phyloP scores from a whole-genome alignment of 2,113 vertebrate species.

The Natator depressus region DNA sequence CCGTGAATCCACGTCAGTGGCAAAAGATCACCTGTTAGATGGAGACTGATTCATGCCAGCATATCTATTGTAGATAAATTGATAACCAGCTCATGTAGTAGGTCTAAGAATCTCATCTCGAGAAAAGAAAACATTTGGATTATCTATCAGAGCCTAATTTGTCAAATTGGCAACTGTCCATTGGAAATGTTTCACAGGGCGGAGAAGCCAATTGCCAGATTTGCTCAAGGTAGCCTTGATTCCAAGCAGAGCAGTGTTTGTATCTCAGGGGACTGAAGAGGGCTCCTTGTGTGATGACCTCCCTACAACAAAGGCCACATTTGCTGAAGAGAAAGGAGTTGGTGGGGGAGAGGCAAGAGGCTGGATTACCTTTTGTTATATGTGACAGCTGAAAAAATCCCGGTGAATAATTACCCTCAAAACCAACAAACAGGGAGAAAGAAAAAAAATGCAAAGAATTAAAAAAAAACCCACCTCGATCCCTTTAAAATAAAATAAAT shows the following conservation, averaged over 20 bases:
- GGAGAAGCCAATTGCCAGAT: constrained; percentile 11
- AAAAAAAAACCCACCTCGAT: constrained; percentile 16
- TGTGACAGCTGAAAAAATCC: constrained; percentile 88
- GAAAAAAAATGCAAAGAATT: constrained; percentile 47
- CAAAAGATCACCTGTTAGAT: not conserved
- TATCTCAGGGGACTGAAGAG: constrained; percentile 52
- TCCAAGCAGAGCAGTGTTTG: constrained; percentile 38
- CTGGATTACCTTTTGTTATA: constrained; percentile 82
- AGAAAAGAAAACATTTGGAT: constrained; percentile 17
- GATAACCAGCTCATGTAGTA: constrained; percentile 21
- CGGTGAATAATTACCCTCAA: constrained; percentile 88
- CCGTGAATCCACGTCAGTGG: not conserved
- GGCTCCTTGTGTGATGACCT: constrained; percentile 46
- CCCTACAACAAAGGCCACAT: constrained; percentile 75
- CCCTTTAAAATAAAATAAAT: constrained; percentile 39
- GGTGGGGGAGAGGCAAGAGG: constrained; percentile 59
- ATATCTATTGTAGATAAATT: not conserved
- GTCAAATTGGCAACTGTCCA: constrained; percentile 31
- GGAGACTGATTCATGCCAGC: not conserved
- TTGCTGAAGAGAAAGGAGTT: constrained; percentile 74
- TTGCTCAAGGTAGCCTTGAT: not conserved
- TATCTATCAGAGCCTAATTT: constrained; percentile 19
- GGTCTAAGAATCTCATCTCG: not conserved
- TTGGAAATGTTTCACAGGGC: constrained; percentile 1
- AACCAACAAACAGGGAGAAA: constrained; percentile 79